Evolutionary conservation across 2,888 invertebrate genomes (phyloP), one percentile per base, ranked within the genome.

Genomic region (Polydrusus cervinus): DNA sequence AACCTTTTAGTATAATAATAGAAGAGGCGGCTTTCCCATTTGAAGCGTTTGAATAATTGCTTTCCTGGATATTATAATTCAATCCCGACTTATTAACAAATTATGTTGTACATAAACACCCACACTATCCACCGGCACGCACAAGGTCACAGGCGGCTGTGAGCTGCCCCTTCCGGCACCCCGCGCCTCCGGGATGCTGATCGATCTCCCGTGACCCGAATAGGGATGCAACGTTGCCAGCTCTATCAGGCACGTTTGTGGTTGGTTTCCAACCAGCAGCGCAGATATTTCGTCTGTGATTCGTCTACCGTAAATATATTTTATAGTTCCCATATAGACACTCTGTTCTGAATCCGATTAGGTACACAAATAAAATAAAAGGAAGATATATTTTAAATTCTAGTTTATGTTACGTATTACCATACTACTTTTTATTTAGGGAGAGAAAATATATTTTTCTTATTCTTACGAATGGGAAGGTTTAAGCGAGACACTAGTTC

Each of bases 131-230:
- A 75, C 71, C 67, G 71, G 45, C 75, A 76, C 72, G 72, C 72
- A 76, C 76, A 76, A 76, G 76, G 76, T 72, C 72, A 72, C 68
- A 76, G 72, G 72, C 64, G 69, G 67, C 62, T 67, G 71, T 47
- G 62, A 65, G 71, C 51, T 61, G 62, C 43, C 75, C 64, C 71
- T 47, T 68, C 57, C 49, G 65, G 70, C 49, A 55, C 70, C 51
- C 51, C 65, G 45, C 72, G 47, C 62, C 73, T 43, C 62, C 61
- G 62, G 68, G 67, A 67, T 61, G 76, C 72, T 73, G 70, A 76
- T 76, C 76, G 76, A 76, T 76, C 76, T 73, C 73, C 72, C 76
- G 76, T 76, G 76, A 76, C 76, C 76, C 76, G 72, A 76, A 76
- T 76, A 76, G 72, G 65, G 69, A 60, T 30, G 70, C 75, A 34